phyloP scores from a whole-genome alignment of 2,797 vertebrate species.

The Aulostomus chinensis region DNA sequence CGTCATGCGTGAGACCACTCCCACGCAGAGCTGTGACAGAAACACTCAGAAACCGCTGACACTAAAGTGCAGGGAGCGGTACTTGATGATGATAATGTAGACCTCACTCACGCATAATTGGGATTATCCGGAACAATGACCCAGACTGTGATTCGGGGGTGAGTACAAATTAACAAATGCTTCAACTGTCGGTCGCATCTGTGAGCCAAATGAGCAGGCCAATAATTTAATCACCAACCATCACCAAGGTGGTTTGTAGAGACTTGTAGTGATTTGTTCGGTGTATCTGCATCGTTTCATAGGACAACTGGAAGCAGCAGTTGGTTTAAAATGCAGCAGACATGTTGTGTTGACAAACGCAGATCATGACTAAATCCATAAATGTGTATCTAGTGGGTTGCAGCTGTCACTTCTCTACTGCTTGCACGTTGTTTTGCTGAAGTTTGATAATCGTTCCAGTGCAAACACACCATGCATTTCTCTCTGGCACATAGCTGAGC shows the following conservation, averaged over 20 bases:
- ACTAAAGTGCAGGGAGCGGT: conserved; percentile 56
- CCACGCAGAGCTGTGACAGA: conserved; percentile 60
- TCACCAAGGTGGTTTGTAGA: too few species aligned
- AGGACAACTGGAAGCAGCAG: too few species aligned
- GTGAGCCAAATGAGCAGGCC: too few species aligned
- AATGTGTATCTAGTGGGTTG: background rate
- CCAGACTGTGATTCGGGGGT: conserved; percentile 58
- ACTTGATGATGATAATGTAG: conserved; percentile 53
- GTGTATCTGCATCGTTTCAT: too few species aligned
- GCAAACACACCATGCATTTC: too few species aligned
- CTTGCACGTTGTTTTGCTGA: conserved; percentile 15
- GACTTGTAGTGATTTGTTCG: too few species aligned
- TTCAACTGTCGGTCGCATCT: too few species aligned
- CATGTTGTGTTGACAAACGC: conserved; percentile 17
- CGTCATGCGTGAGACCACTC: conserved; percentile 59
- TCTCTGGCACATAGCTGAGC: too few species aligned
- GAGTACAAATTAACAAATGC: conserved; percentile 64
- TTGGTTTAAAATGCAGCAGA: conserved; percentile 15
- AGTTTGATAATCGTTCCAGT: conserved; percentile 12
- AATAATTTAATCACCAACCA: too few species aligned
- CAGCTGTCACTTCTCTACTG: conserved; percentile 9
- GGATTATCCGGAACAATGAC: conserved; percentile 67
- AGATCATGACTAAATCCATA: conserved; percentile 4
- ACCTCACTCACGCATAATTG: conserved; percentile 57
- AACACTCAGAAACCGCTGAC: conserved; percentile 51